Base-by-base conservation (phyloP, 2,113 vertebrate species). In the Proteles cristata region DNA sequence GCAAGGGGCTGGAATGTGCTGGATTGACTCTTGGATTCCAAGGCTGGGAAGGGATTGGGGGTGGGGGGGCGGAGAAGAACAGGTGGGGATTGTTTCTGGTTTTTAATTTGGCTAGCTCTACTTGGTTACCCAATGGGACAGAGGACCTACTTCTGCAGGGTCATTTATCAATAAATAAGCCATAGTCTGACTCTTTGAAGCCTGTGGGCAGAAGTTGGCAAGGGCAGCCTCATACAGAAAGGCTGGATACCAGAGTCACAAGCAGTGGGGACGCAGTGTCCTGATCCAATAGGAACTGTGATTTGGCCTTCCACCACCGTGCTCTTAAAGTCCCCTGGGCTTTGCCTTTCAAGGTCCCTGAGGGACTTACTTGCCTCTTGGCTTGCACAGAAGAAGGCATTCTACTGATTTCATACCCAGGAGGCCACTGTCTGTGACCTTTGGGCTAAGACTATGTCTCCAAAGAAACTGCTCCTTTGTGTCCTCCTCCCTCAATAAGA, bases 241-340 rank as follows among this genome's bases (percentile, higher is more conserved):
- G 15, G 66, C 33, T 58, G 11, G 1, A 19, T 11, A 23, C 23
- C n/a, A 86, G 55, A 2, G 7, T 19, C 23, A 19, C 0, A 0
- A 31, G 43, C 63, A 14, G 53, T 58, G 63, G 74, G 58, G 43
- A 39, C 55, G 19, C 7, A 0, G 76, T 43, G 35, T 17, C 12
- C 76, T 53, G 28, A 14, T 15, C 53, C 63, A 21, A 1, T 28
- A 39, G 33, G 15, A 58, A 5, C 15, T 21, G 4, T 10, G 2
- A 39, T 39, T 39, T 39, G 11, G 68, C 21, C 39, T 11, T 28
- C 55, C 0, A 33, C 31, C 26, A 58, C 11, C 79, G 43, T 26
- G 5, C 73, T 23, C 55, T 55, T 39, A 7, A 74, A 25, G 14
- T 61, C 26, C n/a, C 31, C 48, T 73, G 55, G 17, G 58, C 16